These are phyloP conservation scores for Dasypus novemcinctus DNA, from an alignment of 2,113 vertebrate genomes.

Conservation along the genomic window DNA sequence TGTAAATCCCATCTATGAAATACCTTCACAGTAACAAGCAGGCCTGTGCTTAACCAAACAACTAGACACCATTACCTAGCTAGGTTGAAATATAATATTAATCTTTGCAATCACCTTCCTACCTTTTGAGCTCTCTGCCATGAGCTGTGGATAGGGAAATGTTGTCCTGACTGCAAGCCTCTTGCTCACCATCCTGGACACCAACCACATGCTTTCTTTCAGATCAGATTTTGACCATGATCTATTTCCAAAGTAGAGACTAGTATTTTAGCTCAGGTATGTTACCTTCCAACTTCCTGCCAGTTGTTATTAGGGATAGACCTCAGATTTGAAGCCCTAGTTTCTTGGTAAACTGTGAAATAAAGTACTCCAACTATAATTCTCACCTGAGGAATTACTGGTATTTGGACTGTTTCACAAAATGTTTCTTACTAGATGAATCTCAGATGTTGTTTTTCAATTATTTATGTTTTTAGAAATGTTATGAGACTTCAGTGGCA, in stretches of 20 bases:
- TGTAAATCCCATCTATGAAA: too few relatives aligned
- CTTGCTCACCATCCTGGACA: not conserved
- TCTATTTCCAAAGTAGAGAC: not conserved
- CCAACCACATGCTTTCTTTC: not conserved
- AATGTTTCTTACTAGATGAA: not conserved
- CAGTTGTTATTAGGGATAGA: not conserved
- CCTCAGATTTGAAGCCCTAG: not conserved
- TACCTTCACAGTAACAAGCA: too few relatives aligned
- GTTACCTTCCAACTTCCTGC: not conserved
- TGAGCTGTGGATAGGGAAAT: not conserved
- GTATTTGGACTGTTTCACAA: not conserved
- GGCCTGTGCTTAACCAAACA: too few relatives aligned
- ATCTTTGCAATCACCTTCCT: not conserved
- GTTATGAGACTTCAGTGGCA: not conserved
- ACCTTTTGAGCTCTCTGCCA: not conserved
- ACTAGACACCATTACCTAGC: too few relatives aligned
- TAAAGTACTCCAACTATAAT: not conserved
- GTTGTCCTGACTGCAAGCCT: not conserved
- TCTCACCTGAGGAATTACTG: not conserved
- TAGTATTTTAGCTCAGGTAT: not conserved
- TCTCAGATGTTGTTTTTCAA: not conserved
- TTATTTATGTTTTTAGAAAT: not conserved
- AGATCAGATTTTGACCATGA: not conserved
- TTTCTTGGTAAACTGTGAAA: not conserved
- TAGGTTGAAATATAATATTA: too few relatives aligned